A percentile compares a stretch with the other conserved stretches of the same genome.
phyloP scores from a whole-genome alignment of 2,113 vertebrate species.

The Dromas ardeola region DNA sequence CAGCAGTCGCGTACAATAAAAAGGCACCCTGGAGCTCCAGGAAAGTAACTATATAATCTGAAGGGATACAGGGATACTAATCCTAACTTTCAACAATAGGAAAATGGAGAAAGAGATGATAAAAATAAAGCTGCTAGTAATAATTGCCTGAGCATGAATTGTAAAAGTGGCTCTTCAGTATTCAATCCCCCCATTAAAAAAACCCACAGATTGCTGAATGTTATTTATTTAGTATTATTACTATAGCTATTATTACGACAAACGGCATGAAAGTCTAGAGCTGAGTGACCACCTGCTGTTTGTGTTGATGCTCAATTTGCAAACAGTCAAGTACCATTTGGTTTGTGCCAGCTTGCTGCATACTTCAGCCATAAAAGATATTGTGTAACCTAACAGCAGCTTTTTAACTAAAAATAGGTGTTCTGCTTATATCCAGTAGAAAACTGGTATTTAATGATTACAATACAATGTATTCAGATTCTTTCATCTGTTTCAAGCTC shows the following conservation, averaged over 20 bases:
- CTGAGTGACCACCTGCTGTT: constrained; percentile 59
- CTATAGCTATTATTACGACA: not conserved
- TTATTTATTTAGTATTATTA: constrained; percentile 21
- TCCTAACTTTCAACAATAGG: not conserved
- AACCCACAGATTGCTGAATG: not conserved
- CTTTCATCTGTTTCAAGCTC: constrained; percentile 22
- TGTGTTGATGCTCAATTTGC: constrained; percentile 50
- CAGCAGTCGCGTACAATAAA: not conserved
- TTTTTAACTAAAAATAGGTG: constrained; percentile 64
- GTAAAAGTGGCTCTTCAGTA: not conserved
- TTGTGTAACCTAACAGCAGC: constrained; percentile 38
- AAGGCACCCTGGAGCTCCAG: constrained; percentile 22
- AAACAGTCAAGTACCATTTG: constrained; percentile 51
- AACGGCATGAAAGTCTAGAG: not conserved
- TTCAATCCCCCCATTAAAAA: not conserved
- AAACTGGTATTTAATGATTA: constrained; percentile 47
- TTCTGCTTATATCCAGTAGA: constrained; percentile 12
- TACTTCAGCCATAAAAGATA: constrained; percentile 54
- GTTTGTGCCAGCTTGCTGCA: constrained; percentile 52
- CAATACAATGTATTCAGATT: constrained; percentile 19
- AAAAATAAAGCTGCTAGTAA: not conserved
- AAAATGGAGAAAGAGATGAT: not conserved
- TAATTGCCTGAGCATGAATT: not conserved
- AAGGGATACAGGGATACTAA: not conserved
- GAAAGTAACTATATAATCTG: not conserved